Evolutionary conservation across 2,113 vertebrate species (phyloP).

Genomic region (Gorsachius goisagi): DNA sequence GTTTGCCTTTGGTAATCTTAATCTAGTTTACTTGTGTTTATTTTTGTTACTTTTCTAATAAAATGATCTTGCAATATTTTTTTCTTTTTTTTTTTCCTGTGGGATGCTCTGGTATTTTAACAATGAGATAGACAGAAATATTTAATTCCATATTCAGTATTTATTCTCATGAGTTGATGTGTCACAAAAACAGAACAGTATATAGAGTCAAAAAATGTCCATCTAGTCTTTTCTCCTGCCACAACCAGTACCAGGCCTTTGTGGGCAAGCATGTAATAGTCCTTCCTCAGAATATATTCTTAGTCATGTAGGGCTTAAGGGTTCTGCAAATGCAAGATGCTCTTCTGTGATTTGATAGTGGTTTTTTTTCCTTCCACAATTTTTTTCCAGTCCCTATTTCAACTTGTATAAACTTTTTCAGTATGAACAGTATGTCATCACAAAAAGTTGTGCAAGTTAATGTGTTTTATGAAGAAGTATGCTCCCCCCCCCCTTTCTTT

Average conservation of each 20-base stretch:
- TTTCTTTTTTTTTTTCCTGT: not conserved
- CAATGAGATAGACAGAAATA: not conserved
- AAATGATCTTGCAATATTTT: not conserved
- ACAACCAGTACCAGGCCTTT: not conserved
- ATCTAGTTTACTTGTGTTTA: not conserved
- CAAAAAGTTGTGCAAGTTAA: not conserved
- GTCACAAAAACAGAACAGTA: not conserved
- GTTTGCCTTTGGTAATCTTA: not conserved
- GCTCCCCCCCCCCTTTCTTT: not conserved
- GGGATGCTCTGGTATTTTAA: not conserved
- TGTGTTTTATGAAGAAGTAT: not conserved
- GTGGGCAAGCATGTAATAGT: accelerated
- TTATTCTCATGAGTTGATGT: not conserved
- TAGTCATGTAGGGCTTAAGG: not conserved
- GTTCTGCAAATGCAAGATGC: not conserved
- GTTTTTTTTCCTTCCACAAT: not conserved
- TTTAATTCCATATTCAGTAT: not conserved
- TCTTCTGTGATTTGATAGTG: not conserved
- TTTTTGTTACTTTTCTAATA: not conserved
- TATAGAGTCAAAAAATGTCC: not conserved
- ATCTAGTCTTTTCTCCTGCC: not conserved
- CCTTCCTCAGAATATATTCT: not conserved
- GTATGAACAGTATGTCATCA: not conserved
- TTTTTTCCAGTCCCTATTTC: not conserved
- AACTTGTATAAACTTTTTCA: not conserved